Evolutionary conservation across 2,888 invertebrate species (phyloP).

Genomic region (Disparrhopalites patrizii): DNA sequence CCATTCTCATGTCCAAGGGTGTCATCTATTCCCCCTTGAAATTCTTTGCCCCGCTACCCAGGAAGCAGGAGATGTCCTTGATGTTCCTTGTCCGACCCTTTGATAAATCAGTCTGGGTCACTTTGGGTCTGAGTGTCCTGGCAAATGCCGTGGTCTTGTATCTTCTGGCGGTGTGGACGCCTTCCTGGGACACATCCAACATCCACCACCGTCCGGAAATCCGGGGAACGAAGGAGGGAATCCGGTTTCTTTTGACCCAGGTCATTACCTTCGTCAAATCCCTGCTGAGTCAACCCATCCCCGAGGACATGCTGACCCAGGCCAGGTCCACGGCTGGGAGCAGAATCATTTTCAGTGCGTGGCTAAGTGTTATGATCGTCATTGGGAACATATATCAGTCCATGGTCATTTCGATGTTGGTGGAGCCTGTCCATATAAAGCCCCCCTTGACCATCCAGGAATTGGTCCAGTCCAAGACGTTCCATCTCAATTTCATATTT

Average conservation of each 20-base stretch:
- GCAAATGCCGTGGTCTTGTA: not conserved
- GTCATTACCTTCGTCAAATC: not conserved
- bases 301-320: not conserved
- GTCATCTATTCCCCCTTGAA: not conserved
- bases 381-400: constrained; percentile 5
- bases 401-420: not conserved
- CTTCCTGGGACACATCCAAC: not conserved
- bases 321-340: not conserved
- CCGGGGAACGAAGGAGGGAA: not conserved
- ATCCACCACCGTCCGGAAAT: not conserved
- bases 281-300: constrained; percentile 4
- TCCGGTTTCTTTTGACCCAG: not conserved
- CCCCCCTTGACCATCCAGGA: not conserved
- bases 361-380: constrained; percentile 3
- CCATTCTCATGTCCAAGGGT: constrained; percentile 5
- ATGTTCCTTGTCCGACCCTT: constrained; percentile 1
- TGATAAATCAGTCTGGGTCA: not conserved
- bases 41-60: constrained; percentile 6
- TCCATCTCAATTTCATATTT: not conserved
- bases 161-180: not conserved
- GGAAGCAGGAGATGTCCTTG: not conserved
- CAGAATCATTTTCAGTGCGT: not conserved
- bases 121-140: not conserved
- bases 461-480: not conserved
- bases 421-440: not conserved